phyloP scores from a whole-genome alignment of 2,888 invertebrate species.

The Drosophila neotestacea region DNA sequence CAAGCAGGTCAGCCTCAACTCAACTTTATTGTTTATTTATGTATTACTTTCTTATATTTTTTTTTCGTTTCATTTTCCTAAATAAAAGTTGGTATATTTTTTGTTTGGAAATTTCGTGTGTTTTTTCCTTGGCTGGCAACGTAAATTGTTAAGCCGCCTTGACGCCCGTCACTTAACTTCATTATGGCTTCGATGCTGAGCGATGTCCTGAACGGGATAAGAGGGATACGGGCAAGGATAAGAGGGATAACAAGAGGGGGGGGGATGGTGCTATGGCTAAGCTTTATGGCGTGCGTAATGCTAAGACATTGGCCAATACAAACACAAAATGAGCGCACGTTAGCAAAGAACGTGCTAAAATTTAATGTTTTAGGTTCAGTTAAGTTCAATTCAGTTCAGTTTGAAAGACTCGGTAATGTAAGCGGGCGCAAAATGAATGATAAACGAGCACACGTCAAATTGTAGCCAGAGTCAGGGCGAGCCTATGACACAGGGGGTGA shows the following conservation, averaged over 20 bases:
- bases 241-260: conserved; percentile 4
- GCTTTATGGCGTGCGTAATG: conserved; percentile 82
- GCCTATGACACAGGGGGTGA: conserved; percentile 6
- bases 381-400: conserved; percentile 10
- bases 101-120: conserved; percentile 7
- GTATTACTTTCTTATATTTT: conserved; percentile 34
- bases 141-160: conserved; percentile 72
- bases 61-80: conserved; percentile 14
- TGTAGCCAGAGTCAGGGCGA: conserved; percentile 37
- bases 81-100: background rate
- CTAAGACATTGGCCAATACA: conserved; percentile 54
- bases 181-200: conserved; percentile 61
- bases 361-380: conserved; percentile 74
- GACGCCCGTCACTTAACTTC: conserved; percentile 77
- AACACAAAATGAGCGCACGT: conserved; percentile 74
- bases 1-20: conserved; percentile 26
- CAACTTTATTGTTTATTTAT: conserved; percentile 74
- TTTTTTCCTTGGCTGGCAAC: conserved; percentile 38
- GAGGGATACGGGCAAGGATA: background rate
- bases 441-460: conserved; percentile 83
- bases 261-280: conserved; percentile 55
- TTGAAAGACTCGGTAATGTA: conserved; percentile 52
- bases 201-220: conserved; percentile 37
- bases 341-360: conserved; percentile 78
- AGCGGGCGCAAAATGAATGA: conserved; percentile 82